Percentiles rank a stretch among this genome's conserved stretches.
Evolutionary conservation across 2,113 vertebrate species (phyloP).

Genomic region (Cygnus atratus): DNA sequence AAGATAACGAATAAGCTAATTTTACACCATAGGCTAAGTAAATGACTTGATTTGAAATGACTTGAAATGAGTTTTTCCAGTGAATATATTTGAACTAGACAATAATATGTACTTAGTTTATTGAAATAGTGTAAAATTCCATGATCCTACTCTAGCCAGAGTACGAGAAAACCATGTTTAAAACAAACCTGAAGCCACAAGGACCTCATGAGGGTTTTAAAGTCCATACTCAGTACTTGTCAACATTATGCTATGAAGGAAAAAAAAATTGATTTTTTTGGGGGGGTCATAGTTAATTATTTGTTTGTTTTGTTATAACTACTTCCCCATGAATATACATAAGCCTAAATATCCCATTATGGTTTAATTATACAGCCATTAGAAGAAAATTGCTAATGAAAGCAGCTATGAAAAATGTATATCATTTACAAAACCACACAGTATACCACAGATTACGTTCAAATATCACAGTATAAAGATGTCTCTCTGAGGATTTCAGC

Average conservation of each 20-base stretch:
- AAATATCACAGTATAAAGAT: slow-evolving; percentile 29
- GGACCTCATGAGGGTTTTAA: not conserved
- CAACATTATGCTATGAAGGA: not conserved
- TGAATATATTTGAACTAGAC: not conserved
- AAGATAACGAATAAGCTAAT: not conserved
- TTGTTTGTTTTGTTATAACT: slow-evolving; percentile 52
- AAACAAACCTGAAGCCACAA: not conserved
- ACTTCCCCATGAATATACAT: slow-evolving; percentile 65
- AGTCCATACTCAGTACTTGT: not conserved
- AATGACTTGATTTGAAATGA: not conserved
- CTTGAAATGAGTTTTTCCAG: not conserved
- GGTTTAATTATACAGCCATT: slow-evolving; percentile 71
- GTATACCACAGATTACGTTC: slow-evolving; percentile 25
- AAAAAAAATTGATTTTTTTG: not conserved
- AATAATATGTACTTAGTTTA: not conserved
- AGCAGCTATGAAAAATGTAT: slow-evolving; percentile 58
- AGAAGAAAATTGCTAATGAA: slow-evolving; percentile 67
- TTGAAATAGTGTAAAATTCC: not conserved
- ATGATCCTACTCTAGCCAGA: not conserved
- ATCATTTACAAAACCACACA: slow-evolving; percentile 56
- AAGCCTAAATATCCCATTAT: slow-evolving; percentile 64
- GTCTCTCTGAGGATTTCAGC: slow-evolving; percentile 31
- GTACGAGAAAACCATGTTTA: not conserved
- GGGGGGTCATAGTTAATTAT: slow-evolving; percentile 50
- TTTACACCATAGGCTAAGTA: not conserved